Base-by-base conservation (phyloP, 1,140 invertebrate species). In the Branchinecta lindahli region DNA sequence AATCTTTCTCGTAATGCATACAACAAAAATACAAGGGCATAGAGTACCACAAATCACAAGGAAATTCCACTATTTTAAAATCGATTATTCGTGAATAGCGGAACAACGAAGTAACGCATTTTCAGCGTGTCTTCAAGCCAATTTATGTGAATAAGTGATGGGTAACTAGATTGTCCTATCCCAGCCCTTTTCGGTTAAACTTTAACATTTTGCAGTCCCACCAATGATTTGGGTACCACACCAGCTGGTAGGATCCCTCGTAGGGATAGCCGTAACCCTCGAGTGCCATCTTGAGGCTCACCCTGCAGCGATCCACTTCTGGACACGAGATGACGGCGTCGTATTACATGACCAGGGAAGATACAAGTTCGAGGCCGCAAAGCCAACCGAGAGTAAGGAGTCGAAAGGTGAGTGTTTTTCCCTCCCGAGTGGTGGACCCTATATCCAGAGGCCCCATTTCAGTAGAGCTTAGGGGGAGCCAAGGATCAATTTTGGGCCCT, bases 201-300 rank as follows among this genome's bases (percentile, higher is more conserved):
- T n/a, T n/a, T 61, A 15, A 15, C 70, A 12, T 75, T 72, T 85
- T 85, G 33, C 82, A 94, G 91, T 94, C 81, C 88, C 91, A 8
- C 91, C 91, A 8, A 90, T 90, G 87, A 79, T 92, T 67, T 90
- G 85, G 87, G 92, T 94, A 75, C 90, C 91, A 0, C 90, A 93
- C 80, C 91, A 94, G 78, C 81, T 94, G 72, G 89, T 94, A 33
- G 89, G 91, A 15, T 88, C 87, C 52, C 88, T 88, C 6, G 80
- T 87, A 66, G 87, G 86, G 52, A 89, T 87, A 75, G 86, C 87
- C 66, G 88, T 93, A 8, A 91, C 87, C 1, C 79, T 95, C 66
- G 91, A 93, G 79, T 94, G 92, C 78, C 87, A 88, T 76, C 91
- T 90, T 2, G 92, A 94, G 79, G 91, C 91, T 8, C 89, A 92